Evolutionary conservation across 2,888 invertebrate genomes (phyloP).

Genomic region (Reticulitermes lucifugus): DNA sequence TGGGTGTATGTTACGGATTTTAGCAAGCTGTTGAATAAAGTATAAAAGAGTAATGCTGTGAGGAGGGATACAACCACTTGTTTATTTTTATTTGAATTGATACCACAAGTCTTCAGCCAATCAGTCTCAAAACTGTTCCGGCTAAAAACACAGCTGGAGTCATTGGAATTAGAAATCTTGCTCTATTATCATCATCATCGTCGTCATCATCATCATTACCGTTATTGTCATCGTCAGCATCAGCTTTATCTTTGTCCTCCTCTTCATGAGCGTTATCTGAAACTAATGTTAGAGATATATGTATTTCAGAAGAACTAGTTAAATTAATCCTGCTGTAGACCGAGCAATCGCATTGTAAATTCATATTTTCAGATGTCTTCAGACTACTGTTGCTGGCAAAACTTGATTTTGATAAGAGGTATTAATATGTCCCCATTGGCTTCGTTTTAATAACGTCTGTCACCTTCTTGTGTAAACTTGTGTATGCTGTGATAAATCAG

Average conservation of each 20-base stretch:
- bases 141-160: conserved; percentile 2
- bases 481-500: too few relatives aligned
- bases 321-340: too few relatives aligned
- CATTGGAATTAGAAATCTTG: not conserved
- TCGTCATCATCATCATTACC: conserved; percentile 20
- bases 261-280: not conserved
- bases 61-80: not conserved
- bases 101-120: conserved; percentile 22
- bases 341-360: too few relatives aligned
- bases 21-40: not conserved
- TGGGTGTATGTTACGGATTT: not conserved
- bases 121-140: conserved; percentile 5
- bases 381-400: too few relatives aligned
- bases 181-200: conserved; percentile 21
- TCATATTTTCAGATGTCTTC: too few relatives aligned
- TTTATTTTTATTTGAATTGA: not conserved
- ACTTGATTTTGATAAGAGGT: too few relatives aligned
- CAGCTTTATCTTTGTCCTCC: not conserved
- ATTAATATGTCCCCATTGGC: too few relatives aligned
- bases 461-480: too few relatives aligned
- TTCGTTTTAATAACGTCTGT: too few relatives aligned
- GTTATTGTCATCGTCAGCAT: not conserved
- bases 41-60: not conserved
- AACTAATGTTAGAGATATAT: not conserved
- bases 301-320: too few relatives aligned